These are phyloP conservation scores for Chascanopsetta lugubris DNA, from an alignment of 2,113 vertebrate species.

Conservation along the genomic window DNA sequence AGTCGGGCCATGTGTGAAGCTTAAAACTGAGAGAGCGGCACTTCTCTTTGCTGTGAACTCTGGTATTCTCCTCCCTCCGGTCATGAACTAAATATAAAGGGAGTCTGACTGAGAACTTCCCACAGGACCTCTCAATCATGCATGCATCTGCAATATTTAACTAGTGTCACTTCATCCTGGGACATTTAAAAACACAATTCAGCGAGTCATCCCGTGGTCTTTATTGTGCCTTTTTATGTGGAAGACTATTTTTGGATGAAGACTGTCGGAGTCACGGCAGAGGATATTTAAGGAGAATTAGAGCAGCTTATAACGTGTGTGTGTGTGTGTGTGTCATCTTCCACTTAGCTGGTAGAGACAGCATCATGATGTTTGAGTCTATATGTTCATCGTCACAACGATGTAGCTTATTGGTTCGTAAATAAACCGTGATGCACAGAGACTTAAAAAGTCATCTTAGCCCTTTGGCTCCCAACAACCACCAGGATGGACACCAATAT, in stretches of 20 bases:
- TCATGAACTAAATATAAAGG: not conserved
- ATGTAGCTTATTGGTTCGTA: conserved; percentile 22
- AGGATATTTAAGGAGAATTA: conserved; percentile 17
- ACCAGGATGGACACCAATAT: not conserved
- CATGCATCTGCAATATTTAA: not conserved
- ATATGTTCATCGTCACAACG: conserved; percentile 17
- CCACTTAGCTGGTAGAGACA: not conserved
- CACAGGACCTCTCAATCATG: not conserved
- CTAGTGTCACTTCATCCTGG: not conserved
- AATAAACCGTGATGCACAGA: conserved; percentile 22
- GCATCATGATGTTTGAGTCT: not conserved
- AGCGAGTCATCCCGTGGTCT: not conserved
- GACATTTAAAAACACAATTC: conserved; percentile 3
- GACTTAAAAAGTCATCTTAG: conserved; percentile 14
- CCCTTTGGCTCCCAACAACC: not conserved
- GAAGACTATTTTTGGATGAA: not conserved
- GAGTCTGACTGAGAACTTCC: not conserved
- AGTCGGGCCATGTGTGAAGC: too few species aligned
- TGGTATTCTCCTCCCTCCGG: not conserved
- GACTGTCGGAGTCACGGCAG: not conserved
- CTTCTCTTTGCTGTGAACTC: not conserved
- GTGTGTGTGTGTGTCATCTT: not conserved
- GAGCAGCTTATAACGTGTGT: conserved; percentile 3
- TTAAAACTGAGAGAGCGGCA: not conserved
- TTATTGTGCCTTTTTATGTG: not conserved